Evolutionary conservation across 92 coral and sea anemone genomes (phyloP).

Genomic region (Chrysogorgia sp.): DNA sequence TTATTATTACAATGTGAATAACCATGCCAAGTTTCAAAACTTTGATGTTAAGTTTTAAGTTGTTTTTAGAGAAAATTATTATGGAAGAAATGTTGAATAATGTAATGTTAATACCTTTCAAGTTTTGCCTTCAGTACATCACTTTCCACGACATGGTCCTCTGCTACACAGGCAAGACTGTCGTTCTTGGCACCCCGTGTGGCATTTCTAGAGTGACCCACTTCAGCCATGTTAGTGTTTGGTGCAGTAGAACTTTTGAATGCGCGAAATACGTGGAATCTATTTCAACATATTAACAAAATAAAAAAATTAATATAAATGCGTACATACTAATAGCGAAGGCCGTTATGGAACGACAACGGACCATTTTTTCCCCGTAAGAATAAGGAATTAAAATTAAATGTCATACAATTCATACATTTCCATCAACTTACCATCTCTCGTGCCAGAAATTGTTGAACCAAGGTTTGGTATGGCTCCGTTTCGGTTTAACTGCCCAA

Average conservation of each 20-base stretch:
- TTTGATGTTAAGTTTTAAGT: too few relatives aligned
- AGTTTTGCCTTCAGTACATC: conserved; percentile 61
- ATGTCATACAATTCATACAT: conserved; percentile 1
- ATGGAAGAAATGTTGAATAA: too few relatives aligned
- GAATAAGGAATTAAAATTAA: background rate
- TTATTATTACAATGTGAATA: too few relatives aligned
- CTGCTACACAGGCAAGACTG: conserved; percentile 59
- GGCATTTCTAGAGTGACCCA: conserved; percentile 67
- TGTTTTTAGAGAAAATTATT: too few relatives aligned
- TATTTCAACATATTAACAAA: conserved; percentile 7
- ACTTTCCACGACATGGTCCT: conserved; percentile 69
- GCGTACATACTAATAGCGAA: too few relatives aligned
- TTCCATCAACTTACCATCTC: conserved; percentile 42
- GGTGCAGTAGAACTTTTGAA: conserved; percentile 47
- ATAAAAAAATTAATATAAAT: background rate
- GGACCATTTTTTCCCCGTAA: background rate
- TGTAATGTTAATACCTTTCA: conserved; percentile 46
- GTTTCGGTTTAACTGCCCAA: conserved; percentile 42
- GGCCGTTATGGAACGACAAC: background rate
- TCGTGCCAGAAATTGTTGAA: conserved; percentile 57
- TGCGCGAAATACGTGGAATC: conserved; percentile 60
- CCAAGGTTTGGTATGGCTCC: conserved; percentile 54
- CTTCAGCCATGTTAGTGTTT: conserved; percentile 67
- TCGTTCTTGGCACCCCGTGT: conserved; percentile 66
- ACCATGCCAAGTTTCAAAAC: too few relatives aligned